Percentiles rank a stretch among this genome's conserved stretches.
phyloP scores from a whole-genome alignment of 2,888 invertebrate genomes.

The Luffia ferchaultella region DNA sequence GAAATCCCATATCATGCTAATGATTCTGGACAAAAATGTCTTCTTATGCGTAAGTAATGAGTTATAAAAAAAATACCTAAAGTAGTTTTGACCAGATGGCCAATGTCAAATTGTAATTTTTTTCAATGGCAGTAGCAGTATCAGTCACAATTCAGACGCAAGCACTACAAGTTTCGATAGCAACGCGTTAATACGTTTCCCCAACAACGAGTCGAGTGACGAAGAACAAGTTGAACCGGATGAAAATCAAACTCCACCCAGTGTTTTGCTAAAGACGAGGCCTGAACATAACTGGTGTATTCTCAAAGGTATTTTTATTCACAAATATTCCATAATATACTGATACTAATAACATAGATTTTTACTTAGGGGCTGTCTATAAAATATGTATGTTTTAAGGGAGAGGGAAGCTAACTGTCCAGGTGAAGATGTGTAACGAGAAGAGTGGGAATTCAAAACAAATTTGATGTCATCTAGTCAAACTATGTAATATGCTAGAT shows the following conservation, averaged over 20 bases:
- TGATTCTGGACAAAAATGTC: too few species aligned
- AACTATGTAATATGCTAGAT: too few species aligned
- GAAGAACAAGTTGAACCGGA: constrained; percentile 13
- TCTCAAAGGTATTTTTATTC: constrained; percentile 39
- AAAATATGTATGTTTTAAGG: too few species aligned
- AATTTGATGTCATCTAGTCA: too few species aligned
- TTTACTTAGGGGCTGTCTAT: background rate
- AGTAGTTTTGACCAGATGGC: too few species aligned
- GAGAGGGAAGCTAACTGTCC: too few species aligned
- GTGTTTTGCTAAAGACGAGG: constrained; percentile 63
- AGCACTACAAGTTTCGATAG: constrained; percentile 23
- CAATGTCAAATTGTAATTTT: too few species aligned
- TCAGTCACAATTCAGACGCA: constrained; percentile 4
- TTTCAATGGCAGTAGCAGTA: background rate
- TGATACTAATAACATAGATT: background rate
- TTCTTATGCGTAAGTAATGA: too few species aligned
- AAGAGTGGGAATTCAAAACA: too few species aligned
- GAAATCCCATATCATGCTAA: too few species aligned
- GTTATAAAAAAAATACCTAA: too few species aligned
- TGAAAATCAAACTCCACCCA: constrained; percentile 28
- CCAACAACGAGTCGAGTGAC: constrained; percentile 30
- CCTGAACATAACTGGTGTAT: constrained; percentile 75
- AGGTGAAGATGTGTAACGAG: too few species aligned
- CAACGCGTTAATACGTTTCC: constrained; percentile 24
- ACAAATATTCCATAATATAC: background rate